Evolutionary conservation across 2,797 vertebrate genomes (phyloP), one percentile per base, ranked within the genome.

Genomic region (Sebastes trivittatus): DNA sequence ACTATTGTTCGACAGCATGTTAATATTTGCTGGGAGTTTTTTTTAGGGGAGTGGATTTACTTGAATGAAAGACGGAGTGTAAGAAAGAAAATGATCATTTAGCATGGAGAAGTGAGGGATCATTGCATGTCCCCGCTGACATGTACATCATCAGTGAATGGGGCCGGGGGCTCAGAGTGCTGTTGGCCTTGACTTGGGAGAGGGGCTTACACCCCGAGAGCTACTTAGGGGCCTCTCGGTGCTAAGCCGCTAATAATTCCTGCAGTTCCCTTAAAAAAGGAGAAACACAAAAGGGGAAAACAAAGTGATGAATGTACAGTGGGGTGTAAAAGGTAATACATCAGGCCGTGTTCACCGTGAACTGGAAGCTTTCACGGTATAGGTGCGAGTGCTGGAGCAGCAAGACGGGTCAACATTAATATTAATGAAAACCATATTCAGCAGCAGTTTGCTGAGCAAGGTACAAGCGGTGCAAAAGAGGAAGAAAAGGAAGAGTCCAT

Each of bases 181-280:
- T 89, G 90, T 85, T 94, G 92, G 94, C 90, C 88, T 83, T 83
- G 88, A 90, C 91, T 92, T 72, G 85, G 88, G 87, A 90, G 92
- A 91, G 92, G 82, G 90, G 93, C 93, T 95, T 95, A 95, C 93
- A 93, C 90, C 89, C 92, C 74, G 75, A 88, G 89, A 93, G 93
- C 93, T 90, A 90, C 94, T 93, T 88, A 88, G 91, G 89, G 93
- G 90, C 90, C 93, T 90, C 92, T 87, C 84, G 11, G 63, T 88
- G 92, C 84, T 95, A 94, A 95, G 94, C 94, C 79, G 75, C 92
- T 95, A 95, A 95, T 96, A 95, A 95, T 95, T 96, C 94, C 92
- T 85, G 91, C 88, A 78, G 91, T 90, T 81, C 83, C 70, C 75
- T 87, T 89, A 75, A 93, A 93, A 94, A 94, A 92, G 85, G 86